phyloP scores from a whole-genome alignment of 1,140 invertebrate genomes.

The Neomicropteryx cornuta region DNA sequence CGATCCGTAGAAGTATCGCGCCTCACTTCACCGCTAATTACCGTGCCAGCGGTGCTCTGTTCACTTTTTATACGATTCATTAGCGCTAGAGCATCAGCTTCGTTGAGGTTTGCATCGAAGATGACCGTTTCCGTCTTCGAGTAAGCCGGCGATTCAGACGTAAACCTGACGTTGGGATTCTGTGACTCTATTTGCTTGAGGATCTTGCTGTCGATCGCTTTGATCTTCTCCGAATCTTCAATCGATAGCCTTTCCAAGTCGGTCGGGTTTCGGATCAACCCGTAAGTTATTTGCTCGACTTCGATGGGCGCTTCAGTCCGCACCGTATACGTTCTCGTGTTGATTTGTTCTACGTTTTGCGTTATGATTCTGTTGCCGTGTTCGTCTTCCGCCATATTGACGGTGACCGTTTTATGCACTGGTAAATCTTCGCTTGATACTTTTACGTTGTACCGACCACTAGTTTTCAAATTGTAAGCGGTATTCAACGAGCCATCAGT shows the following conservation, averaged over 20 bases:
- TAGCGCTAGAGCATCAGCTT: conserved; percentile 30
- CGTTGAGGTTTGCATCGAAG: conserved; percentile 29
- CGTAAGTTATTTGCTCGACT: conserved; percentile 36
- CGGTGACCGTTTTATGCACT: conserved; percentile 35
- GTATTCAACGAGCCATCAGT: no score
- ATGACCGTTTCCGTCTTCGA: conserved; percentile 38
- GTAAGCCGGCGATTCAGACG: conserved; percentile 28
- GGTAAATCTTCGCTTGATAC: no score
- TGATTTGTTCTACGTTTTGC: conserved; percentile 35
- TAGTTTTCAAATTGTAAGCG: no score
- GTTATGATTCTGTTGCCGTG: conserved; percentile 38
- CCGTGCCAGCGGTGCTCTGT: no score
- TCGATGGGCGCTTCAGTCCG: conserved; percentile 32
- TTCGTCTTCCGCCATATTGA: conserved; percentile 37
- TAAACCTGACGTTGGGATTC: conserved; percentile 36
- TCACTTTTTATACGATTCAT: conserved; percentile 35
- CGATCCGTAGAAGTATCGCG: no score
- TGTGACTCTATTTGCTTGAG: conserved; percentile 33
- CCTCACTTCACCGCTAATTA: no score
- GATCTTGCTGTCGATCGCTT: conserved; percentile 30
- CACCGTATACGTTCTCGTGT: conserved; percentile 27
- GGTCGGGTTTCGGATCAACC: conserved; percentile 28
- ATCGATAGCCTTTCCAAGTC: conserved; percentile 26
- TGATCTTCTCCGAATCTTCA: conserved; percentile 29
- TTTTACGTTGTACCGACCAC: no score